Conservation (phyloP, 2,888 invertebrate species). For the Drosophila suboccidentalis region DNA sequence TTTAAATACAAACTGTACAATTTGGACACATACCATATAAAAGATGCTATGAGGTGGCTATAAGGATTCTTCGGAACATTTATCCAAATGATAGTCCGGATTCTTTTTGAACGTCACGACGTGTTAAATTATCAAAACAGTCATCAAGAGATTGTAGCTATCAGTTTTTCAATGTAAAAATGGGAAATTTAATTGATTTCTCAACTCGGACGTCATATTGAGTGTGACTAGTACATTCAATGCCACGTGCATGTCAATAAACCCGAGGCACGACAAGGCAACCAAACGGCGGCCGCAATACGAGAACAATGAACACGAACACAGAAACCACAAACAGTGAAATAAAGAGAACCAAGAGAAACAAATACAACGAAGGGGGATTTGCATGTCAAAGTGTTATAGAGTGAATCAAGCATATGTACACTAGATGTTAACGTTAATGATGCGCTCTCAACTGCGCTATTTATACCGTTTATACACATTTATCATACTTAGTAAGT, state of each 20-base stretch:
- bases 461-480: conserved; percentile 2
- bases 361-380: conserved; percentile 2
- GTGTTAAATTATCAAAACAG: background rate
- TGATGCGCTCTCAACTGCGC: conserved; percentile 8
- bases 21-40: no score
- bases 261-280: conserved; percentile 29
- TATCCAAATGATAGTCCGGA: no score
- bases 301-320: conserved; percentile 14
- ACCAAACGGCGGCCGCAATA: conserved; percentile 16
- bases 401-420: conserved; percentile 1
- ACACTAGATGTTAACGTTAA: conserved; percentile 7
- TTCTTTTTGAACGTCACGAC: no score
- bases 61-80: no score
- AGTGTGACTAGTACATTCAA: background rate
- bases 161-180: background rate
- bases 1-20: no score
- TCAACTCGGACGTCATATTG: background rate
- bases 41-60: no score
- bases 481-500: no score
- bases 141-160: background rate
- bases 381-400: conserved; percentile 31
- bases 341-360: background rate
- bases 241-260: conserved; percentile 45
- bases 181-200: background rate
- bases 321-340: conserved; percentile 16